Evolutionary conservation across 2,888 invertebrate genomes (phyloP).

Genomic region (Aspidiotus rigidus): DNA sequence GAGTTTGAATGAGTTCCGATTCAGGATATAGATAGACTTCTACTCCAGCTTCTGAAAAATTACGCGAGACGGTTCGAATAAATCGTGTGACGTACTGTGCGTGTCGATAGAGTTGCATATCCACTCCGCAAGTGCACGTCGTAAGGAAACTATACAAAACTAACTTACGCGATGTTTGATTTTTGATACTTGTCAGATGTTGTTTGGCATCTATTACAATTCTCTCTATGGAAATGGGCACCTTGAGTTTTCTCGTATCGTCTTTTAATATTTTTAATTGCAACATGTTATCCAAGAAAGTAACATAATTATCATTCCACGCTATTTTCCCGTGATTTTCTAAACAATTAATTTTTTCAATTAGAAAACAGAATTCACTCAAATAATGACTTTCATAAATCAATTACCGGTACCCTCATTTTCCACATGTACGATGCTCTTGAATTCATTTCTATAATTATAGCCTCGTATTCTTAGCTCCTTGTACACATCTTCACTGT

Average conservation of each 20-base stretch:
- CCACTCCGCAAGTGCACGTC: too few species aligned
- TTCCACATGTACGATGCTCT: conserved; percentile 51
- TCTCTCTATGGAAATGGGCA: conserved; percentile 65
- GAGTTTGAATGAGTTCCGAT: conserved; percentile 51
- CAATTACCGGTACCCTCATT: conserved; percentile 4
- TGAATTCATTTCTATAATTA: conserved; percentile 52
- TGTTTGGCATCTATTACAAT: conserved; percentile 56
- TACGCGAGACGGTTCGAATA: not conserved
- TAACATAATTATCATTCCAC: conserved; percentile 78
- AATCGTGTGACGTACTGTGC: too few species aligned
- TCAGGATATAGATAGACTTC: conserved; percentile 43
- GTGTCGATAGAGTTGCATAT: too few species aligned
- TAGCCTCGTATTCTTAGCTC: conserved; percentile 49
- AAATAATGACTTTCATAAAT: not conserved
- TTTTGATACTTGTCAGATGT: conserved; percentile 7
- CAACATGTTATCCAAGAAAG: conserved; percentile 80
- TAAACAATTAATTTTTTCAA: too few species aligned
- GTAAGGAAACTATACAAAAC: too few species aligned
- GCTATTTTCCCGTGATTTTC: conserved; percentile 44
- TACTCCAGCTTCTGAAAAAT: conserved; percentile 42
- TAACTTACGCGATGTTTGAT: not conserved
- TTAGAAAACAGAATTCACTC: not conserved
- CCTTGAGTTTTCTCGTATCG: conserved; percentile 57
- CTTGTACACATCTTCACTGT: conserved; percentile 45
- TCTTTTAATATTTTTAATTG: conserved; percentile 64